phyloP scores from a whole-genome alignment of 1,140 invertebrate genomes.

The Drosophila malerkotliana region DNA sequence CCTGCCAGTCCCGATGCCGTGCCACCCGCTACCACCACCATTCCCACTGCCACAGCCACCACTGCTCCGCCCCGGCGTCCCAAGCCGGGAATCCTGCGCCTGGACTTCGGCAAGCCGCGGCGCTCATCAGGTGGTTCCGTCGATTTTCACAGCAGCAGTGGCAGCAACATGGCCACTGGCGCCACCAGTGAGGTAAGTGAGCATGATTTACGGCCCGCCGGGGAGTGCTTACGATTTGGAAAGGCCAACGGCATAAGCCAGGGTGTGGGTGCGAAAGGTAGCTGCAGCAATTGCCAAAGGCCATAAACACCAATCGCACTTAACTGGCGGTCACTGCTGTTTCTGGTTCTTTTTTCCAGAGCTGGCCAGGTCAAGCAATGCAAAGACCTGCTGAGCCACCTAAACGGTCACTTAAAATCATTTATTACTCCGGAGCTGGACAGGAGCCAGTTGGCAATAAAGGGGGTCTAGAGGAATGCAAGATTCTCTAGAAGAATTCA shows the following conservation, averaged over 20 bases:
- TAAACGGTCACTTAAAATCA: conserved; percentile 46
- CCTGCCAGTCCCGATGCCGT: conserved; percentile 11
- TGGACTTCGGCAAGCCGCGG: conserved; percentile 84
- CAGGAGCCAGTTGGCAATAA: neutral
- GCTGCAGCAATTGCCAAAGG: conserved; percentile 40
- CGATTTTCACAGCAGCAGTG: conserved; percentile 79
- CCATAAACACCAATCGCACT: conserved; percentile 48
- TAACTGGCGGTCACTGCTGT: conserved; percentile 31
- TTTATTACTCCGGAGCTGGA: conserved; percentile 32
- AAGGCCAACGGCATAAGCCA: conserved; percentile 34
- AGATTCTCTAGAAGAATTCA: neutral
- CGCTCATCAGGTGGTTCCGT: conserved; percentile 85
- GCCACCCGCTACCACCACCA: conserved; percentile 32
- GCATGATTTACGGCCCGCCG: conserved; percentile 65
- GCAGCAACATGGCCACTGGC: conserved; percentile 48
- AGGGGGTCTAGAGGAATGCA: neutral
- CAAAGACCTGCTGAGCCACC: conserved; percentile 13
- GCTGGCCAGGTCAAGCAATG: conserved; percentile 47
- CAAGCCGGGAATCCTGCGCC: conserved; percentile 84
- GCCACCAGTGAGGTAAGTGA: conserved; percentile 82
- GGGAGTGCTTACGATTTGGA: conserved; percentile 78
- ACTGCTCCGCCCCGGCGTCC: conserved; percentile 49
- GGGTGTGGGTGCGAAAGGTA: conserved; percentile 2
- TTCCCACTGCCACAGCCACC: neutral
- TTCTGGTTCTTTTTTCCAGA: neutral